Evolutionary conservation across 2,888 invertebrate species (phyloP), one percentile per base, ranked within the genome.

Genomic region (Colletes collaris): DNA sequence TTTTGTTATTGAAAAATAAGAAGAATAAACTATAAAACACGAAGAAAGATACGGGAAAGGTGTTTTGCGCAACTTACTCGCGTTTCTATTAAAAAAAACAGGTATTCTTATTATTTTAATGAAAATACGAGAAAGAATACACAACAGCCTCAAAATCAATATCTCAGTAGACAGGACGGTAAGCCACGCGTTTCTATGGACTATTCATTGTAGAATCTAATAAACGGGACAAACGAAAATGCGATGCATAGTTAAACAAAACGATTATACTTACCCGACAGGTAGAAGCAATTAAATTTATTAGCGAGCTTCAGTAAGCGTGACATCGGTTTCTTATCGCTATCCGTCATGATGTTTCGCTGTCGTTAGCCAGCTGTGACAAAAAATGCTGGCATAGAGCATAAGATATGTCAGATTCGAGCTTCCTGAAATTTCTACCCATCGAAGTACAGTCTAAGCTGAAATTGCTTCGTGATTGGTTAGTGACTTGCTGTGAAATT

Each of bases 231-330:
- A 52, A 50, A 59, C n/a, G 35, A 11, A 13, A 16, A 46, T 7
- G 10, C 37, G 37, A 46, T 50, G 35, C 10, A 56, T 19, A 10
- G 10, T 50, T 52, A 19, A 55, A 59, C 11, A n/a, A 46, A 55
- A 73, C 27, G 49, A 62, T 77, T 80, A 55, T 19, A 91, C 94
- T 94, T 94, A 97, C 97, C 97, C 95, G 96, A 95, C 94, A 97
- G 93, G 93, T 97, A 97, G 93, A 97, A 97, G 94, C 97, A 96
- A 94, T 97, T 97, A 94, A 97, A 97, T 94, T 97, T 97, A 93
- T 96, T 96, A 79, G 97, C 97, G 93, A 97, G 95, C 94, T 96
- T 96, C 91, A 97, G 94, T 91, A 97, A 94, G 92, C 95, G 94
- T 92, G 96, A 96, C 94, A 96, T 95, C 90, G 94, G 93, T 89